Base-by-base conservation (phyloP, 1,140 invertebrate genomes). In the Brachionus calyciflorus region DNA sequence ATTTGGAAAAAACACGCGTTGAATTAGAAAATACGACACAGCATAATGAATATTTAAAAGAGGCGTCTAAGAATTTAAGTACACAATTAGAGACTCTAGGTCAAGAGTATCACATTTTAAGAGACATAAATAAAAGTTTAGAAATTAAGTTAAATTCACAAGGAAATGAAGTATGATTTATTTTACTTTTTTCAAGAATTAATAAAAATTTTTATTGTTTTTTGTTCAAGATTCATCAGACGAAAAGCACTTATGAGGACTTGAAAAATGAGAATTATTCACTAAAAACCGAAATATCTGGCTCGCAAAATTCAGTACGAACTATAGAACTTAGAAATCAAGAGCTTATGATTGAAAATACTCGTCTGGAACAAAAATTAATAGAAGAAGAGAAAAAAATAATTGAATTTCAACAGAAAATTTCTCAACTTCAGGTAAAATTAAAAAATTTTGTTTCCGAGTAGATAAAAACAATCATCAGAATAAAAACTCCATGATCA, bases 251-350 rank as follows among this genome's bases (percentile, higher is more conserved):
- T 19, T 65, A 44, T 65, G 37, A 44, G 17, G 60, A 65, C 24
- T 21, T 65, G 19, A 65, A 65, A 65, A 26, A 65, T n/a, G 60
- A 65, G 24, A 65, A 65, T n/a, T 24, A 65, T 24, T 65, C 60
- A 12, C 37, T 65, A 3, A 65, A 65, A 14, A 44, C 40, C 21
- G 60, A 65, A 44, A 41, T 65, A 44, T 44, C 33, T 5, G 60
- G 40, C 19, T 65, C 60, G 10, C 60, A 65, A 41, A 65, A 65
- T 44, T 65, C 60, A 17, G 40, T 65, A 14, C 33, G 60, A 12
- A 65, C 60, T 24, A 44, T 65, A 24, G 60, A 65, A 37, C 33
- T 44, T 1, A 65, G 44, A 28, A 65, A 65, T 65, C 40, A 41
- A 26, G 40, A 65, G 19, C 40, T 65, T 5, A 65, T 65, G 40